Base-by-base conservation (phyloP, 1,140 invertebrate species). In the Charaxes varanes region DNA sequence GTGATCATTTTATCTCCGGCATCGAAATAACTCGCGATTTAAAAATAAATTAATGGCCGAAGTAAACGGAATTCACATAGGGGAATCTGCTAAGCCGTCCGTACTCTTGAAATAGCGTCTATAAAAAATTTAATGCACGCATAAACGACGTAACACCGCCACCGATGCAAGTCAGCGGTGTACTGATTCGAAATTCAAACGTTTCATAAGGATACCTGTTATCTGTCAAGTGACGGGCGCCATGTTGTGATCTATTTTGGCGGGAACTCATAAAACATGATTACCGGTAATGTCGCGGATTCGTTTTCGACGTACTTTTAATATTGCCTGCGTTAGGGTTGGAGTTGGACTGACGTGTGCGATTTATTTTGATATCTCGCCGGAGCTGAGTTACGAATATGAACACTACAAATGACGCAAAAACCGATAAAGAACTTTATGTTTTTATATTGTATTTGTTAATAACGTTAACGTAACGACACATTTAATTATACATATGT, bases 181-280 rank as follows among this genome's bases (percentile, higher is more conserved):
- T 23, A 23, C n/a, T n/a, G 22, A 23, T 8, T n/a, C n/a, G n/a
- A n/a, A 23, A 23, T 23, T 34, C 19, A 22, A 26, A 13, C 59
- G 62, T 70, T 68, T 71, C 55, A 56, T 45, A 55, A 56, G 45
- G 53, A 60, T 62, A 63, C 54, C 57, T 70, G 69, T 67, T 63
- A 60, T 53, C 54, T 41, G 53, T n/a, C n/a, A n/a, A n/a, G n/a
- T n/a, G n/a, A n/a, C n/a, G n/a, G n/a, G 41, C 38, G 58, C 55
- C 53, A 53, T 66, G 59, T 55, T 56, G 60, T 58, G 50, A 23
- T 59, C 62, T 67, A 60, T 69, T 68, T 64, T 61, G 56, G 62
- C 62, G 67, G 56, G 62, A 65, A 69, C 61, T 69, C 62, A 67
- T 69, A 71, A 69, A 74, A 60, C 53, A 62, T 60, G 63, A 73